Conservation (phyloP, 2,888 invertebrate species). For the Idaea aversata region DNA sequence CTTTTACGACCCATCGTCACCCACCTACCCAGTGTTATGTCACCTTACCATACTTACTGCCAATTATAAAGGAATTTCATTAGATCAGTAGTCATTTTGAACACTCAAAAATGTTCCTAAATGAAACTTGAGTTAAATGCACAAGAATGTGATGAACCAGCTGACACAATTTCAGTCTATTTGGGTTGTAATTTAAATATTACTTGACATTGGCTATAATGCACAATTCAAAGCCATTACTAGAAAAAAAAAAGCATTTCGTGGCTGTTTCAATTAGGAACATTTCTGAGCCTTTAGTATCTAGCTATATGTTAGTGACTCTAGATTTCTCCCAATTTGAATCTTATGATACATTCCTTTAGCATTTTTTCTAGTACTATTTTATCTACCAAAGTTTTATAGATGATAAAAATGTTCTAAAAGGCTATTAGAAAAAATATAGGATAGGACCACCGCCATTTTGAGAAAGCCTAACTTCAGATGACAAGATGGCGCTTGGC, state of each 20-base stretch:
- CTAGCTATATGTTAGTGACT: not conserved
- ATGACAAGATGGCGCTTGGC: not conserved
- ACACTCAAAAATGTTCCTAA: not conserved
- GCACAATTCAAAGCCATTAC: too few species aligned
- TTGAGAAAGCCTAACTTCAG: not conserved
- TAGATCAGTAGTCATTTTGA: not conserved
- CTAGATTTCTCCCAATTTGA: not conserved
- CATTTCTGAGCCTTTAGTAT: not conserved
- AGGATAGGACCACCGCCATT: not conserved
- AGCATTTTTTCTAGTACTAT: conserved; percentile 12
- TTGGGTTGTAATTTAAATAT: too few species aligned
- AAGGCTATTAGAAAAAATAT: not conserved
- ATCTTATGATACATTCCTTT: conserved; percentile 14
- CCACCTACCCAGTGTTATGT: not conserved
- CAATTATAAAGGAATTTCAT: conserved; percentile 2
- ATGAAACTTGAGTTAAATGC: not conserved
- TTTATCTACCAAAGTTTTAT: not conserved
- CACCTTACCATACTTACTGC: conserved; percentile 3
- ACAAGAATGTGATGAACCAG: not conserved
- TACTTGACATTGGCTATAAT: too few species aligned
- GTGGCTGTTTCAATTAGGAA: not conserved
- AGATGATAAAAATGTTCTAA: not conserved
- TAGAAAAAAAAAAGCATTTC: too few species aligned
- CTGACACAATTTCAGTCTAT: not conserved
- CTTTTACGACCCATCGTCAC: not conserved